Percentiles rank a stretch among this genome's conserved stretches.
Evolutionary conservation across 1,140 invertebrate genomes (phyloP).

Genomic region (Aphelenchoides avenae): DNA sequence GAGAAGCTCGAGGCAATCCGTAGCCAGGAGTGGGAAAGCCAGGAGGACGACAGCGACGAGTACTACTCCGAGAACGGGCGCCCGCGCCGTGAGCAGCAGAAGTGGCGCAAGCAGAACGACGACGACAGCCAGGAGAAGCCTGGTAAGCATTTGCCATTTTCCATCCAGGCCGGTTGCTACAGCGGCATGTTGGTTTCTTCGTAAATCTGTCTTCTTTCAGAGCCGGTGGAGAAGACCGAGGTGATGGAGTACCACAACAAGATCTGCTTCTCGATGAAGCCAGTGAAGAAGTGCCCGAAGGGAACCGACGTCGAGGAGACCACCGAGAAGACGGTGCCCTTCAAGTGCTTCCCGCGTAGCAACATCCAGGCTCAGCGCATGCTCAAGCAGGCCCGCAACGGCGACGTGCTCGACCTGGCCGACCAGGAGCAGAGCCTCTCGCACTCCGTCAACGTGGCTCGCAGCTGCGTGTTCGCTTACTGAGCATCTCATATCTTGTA

Average conservation of each 20-base stretch:
- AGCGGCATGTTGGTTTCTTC: too few relatives aligned
- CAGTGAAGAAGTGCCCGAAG: constrained; percentile 27
- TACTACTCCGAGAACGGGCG: constrained; percentile 1
- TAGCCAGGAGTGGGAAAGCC: too few relatives aligned
- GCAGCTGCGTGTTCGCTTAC: too few relatives aligned
- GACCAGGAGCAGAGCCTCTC: too few relatives aligned
- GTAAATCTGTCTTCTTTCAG: too few relatives aligned
- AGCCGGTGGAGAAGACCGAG: constrained; percentile 1
- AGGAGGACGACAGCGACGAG: neutral
- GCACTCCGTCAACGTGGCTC: too few relatives aligned
- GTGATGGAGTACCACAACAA: too few relatives aligned
- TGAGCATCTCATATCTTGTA: too few relatives aligned
- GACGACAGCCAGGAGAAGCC: neutral
- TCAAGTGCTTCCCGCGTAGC: constrained; percentile 36
- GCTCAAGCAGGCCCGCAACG: constrained; percentile 15
- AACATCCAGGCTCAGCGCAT: constrained; percentile 25
- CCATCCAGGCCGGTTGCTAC: neutral
- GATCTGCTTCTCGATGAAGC: constrained; percentile 42
- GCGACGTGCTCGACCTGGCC: too few relatives aligned
- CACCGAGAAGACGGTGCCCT: constrained; percentile 9
- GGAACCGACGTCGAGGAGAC: constrained; percentile 3
- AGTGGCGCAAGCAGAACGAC: neutral
- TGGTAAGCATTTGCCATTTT: neutral
- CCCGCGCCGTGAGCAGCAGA: neutral
- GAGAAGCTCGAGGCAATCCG: neutral